Conservation (phyloP, 2,888 invertebrate species). For the Ochropacha duplaris region DNA sequence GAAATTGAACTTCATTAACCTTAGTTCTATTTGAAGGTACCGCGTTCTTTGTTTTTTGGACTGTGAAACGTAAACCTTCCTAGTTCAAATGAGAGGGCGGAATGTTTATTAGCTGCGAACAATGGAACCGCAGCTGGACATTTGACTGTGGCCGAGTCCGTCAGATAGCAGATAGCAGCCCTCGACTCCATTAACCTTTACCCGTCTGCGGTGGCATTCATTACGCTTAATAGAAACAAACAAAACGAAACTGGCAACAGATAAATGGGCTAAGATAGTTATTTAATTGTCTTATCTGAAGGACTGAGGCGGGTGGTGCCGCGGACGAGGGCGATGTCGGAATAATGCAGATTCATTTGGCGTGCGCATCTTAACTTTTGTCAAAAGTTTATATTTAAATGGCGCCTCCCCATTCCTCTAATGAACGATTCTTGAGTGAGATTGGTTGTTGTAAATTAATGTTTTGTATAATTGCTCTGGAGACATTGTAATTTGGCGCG, state of each 20-base stretch:
- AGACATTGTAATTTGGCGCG: slow-evolving; percentile 48
- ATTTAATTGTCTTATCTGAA: slow-evolving; percentile 75
- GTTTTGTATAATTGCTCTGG: slow-evolving; percentile 70
- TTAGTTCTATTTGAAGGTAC: no score
- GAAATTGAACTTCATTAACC: no score
- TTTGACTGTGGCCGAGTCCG: slow-evolving; percentile 32
- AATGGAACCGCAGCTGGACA: slow-evolving; percentile 17
- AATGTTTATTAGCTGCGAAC: slow-evolving; percentile 32
- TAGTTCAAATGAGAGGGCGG: neutral
- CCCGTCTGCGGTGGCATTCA: slow-evolving; percentile 64
- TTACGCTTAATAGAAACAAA: slow-evolving; percentile 79
- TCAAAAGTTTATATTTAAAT: slow-evolving; percentile 63
- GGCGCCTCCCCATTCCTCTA: slow-evolving; percentile 60
- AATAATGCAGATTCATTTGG: slow-evolving; percentile 73
- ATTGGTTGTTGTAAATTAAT: slow-evolving; percentile 65
- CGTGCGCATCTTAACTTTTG: slow-evolving; percentile 73
- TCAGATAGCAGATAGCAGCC: slow-evolving; percentile 67
- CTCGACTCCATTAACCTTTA: slow-evolving; percentile 72
- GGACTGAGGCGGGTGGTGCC: slow-evolving; percentile 32
- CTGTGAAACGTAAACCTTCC: neutral
- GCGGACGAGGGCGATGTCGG: slow-evolving; percentile 34
- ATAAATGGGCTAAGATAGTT: slow-evolving; percentile 76
- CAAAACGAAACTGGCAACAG: slow-evolving; percentile 68
- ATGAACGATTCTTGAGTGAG: slow-evolving; percentile 71
- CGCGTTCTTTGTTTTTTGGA: neutral